These are phyloP conservation scores for Otocyon megalotis DNA, from an alignment of 2,113 vertebrate genomes.

Conservation along the genomic window DNA sequence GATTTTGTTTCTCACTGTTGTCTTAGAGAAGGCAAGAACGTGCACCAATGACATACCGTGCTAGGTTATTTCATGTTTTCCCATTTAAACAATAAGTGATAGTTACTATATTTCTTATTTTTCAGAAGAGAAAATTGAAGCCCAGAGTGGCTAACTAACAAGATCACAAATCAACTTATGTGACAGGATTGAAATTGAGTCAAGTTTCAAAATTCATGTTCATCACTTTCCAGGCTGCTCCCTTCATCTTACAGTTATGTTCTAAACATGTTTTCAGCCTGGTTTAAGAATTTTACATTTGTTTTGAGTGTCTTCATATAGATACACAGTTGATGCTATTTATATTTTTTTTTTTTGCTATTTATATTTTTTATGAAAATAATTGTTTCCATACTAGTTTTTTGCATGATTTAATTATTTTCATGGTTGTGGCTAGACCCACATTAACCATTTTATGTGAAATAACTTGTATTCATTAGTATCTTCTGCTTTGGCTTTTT, in stretches of 20 bases:
- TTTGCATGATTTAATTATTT: neutral
- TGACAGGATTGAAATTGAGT: neutral
- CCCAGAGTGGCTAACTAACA: neutral
- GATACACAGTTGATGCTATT: neutral
- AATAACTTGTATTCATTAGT: neutral
- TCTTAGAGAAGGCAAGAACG: neutral
- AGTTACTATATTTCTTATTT: neutral
- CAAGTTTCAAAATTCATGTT: neutral
- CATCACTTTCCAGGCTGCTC: neutral
- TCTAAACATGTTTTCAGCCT: neutral
- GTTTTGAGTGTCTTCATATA: neutral
- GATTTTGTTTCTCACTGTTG: constrained; percentile 8
- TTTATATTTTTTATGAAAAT: constrained; percentile 3
- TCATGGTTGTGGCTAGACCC: neutral
- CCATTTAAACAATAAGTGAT: neutral
- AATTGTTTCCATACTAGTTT: constrained; percentile 2
- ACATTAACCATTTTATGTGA: constrained; percentile 25
- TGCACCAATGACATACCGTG: neutral
- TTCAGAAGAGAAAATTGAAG: constrained; percentile 3
- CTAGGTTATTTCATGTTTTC: neutral
- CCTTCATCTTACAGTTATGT: neutral
- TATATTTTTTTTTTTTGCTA: neutral
- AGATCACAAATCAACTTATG: neutral
- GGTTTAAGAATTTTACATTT: constrained; percentile 23
- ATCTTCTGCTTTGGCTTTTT: neutral